Conservation (phyloP, 2,888 invertebrate species). For the Bellardia pandia region DNA sequence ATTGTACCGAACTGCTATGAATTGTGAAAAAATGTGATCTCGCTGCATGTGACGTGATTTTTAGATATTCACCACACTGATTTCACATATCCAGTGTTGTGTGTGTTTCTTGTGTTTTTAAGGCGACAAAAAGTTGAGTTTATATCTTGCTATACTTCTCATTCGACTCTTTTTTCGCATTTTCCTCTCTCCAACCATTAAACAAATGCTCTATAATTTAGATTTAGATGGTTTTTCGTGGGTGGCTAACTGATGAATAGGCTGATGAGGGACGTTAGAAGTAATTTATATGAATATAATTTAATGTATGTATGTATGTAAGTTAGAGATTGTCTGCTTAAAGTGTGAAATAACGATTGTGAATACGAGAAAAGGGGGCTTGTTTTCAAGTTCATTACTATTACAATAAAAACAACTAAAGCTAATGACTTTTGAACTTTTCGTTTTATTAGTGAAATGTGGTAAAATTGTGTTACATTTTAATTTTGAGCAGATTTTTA, state of each 20-base stretch:
- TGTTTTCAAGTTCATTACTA: slow-evolving; percentile 67
- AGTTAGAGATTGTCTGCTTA: not conserved
- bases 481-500: not conserved
- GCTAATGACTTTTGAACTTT: slow-evolving; percentile 36
- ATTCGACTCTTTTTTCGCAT: not conserved
- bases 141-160: not conserved
- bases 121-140: slow-evolving; percentile 50
- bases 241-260: not conserved
- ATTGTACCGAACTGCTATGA: not conserved
- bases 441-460: not conserved
- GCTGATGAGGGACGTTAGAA: not conserved
- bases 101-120: slow-evolving; percentile 9
- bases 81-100: not conserved
- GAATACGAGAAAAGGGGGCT: slow-evolving; percentile 58
- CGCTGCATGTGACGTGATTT: slow-evolving; percentile 39
- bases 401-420: not conserved
- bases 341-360: slow-evolving; percentile 22
- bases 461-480: not conserved
- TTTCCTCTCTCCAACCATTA: not conserved
- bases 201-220: not conserved
- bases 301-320: not conserved
- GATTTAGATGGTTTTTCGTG: not conserved
- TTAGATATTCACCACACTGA: slow-evolving; percentile 42
- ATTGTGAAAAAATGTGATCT: slow-evolving; percentile 50
- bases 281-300: slow-evolving; percentile 1